phyloP scores from a whole-genome alignment of 2,113 vertebrate species.

The Coracopsis vasa region DNA sequence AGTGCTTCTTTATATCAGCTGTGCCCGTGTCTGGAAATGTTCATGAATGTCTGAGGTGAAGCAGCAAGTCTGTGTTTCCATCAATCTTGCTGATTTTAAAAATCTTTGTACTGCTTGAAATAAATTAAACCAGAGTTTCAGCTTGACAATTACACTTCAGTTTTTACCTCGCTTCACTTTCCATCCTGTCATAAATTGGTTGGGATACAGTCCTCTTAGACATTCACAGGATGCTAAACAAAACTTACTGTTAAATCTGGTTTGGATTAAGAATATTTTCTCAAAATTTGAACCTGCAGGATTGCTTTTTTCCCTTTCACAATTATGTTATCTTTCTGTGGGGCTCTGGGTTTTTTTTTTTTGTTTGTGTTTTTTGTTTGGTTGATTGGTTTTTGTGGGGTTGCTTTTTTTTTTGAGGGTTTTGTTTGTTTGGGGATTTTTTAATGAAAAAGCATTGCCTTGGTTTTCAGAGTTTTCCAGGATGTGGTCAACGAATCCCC shows the following conservation, averaged over 20 bases:
- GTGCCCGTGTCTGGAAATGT: not conserved
- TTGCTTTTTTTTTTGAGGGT: not conserved
- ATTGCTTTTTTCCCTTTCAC: not conserved
- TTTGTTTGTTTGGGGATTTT: not conserved
- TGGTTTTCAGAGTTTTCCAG: not conserved
- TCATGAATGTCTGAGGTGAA: not conserved
- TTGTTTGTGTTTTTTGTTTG: too few relatives aligned
- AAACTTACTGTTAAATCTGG: not conserved
- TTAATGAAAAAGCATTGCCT: not conserved
- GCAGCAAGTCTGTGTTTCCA: not conserved
- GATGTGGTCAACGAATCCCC: not conserved
- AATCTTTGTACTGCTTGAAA: not conserved
- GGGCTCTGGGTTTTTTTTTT: not conserved
- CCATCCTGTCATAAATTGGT: not conserved
- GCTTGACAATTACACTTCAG: not conserved
- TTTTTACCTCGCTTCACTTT: not conserved
- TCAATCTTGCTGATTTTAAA: not conserved
- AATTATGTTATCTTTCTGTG: not conserved
- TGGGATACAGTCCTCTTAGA: not conserved
- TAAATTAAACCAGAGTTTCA: not conserved
- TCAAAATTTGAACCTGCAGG: not conserved
- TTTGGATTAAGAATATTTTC: not conserved
- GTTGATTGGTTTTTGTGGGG: not conserved
- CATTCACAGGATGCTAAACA: not conserved
- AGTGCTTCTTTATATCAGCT: not conserved